phyloP scores from a whole-genome alignment of 2,888 invertebrate species.

The Branchipolynoe longqiensis region DNA sequence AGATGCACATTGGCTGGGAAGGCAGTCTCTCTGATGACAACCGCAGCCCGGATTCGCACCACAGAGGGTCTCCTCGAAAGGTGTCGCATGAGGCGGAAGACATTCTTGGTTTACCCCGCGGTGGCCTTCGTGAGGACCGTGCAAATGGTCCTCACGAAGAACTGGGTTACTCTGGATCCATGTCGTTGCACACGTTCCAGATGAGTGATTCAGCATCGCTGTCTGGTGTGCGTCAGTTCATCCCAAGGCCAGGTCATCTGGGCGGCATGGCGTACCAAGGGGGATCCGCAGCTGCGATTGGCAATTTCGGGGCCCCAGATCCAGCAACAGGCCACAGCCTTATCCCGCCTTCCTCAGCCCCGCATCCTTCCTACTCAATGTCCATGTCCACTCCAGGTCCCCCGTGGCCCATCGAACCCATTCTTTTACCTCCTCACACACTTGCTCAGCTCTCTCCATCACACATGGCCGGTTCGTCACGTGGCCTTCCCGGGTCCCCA shows the following conservation, averaged over 20 bases:
- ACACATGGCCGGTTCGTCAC: slow-evolving; percentile 6
- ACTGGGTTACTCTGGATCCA: neutral
- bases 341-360: slow-evolving; percentile 43
- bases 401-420: slow-evolving; percentile 36
- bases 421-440: slow-evolving; percentile 52
- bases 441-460: slow-evolving; percentile 44
- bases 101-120: neutral
- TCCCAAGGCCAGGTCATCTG: slow-evolving; percentile 20
- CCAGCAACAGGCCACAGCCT: slow-evolving; percentile 17
- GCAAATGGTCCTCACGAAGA: too few relatives aligned
- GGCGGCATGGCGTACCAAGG: neutral
- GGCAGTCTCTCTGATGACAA: neutral
- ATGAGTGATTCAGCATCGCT: neutral
- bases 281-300: neutral
- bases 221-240: slow-evolving; percentile 23
- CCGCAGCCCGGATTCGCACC: neutral
- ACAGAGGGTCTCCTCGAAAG: neutral
- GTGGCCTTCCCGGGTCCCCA: neutral
- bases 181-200: neutral
- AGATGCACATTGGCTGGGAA: slow-evolving; percentile 49
- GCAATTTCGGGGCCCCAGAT: slow-evolving; percentile 9
- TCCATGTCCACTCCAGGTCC: slow-evolving; percentile 39
- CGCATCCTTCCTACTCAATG: slow-evolving; percentile 51
- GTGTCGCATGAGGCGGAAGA: slow-evolving; percentile 34
- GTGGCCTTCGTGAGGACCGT: neutral